Percentiles rank a stretch among this genome's conserved stretches.
phyloP scores from a whole-genome alignment of 2,797 vertebrate species.

The Melanotaenia parkinsoni region DNA sequence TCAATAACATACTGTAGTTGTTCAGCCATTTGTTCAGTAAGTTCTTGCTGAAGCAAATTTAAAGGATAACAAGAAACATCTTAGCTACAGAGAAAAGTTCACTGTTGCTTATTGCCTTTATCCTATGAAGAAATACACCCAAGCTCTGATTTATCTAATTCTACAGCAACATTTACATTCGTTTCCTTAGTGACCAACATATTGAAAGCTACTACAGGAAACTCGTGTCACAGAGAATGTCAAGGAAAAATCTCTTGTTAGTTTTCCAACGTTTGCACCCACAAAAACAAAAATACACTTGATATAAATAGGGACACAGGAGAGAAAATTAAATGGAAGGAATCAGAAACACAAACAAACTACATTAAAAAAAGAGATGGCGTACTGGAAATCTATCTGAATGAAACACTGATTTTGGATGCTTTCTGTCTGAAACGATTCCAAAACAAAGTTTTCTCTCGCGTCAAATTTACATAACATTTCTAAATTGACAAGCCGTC shows the following conservation, averaged over 20 bases:
- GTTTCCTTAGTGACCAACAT: neutral
- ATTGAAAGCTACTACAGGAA: neutral
- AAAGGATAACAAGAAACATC: neutral
- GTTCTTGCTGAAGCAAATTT: neutral
- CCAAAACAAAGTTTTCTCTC: constrained; percentile 55
- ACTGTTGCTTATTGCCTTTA: neutral
- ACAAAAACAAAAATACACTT: constrained; percentile 27
- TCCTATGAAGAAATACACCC: neutral
- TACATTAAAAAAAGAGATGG: neutral
- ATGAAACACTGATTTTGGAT: constrained; percentile 52
- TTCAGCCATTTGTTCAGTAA: neutral
- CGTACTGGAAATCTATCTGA: constrained; percentile 40
- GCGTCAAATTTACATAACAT: constrained; percentile 56
- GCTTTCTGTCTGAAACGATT: constrained; percentile 41
- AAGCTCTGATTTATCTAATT: neutral
- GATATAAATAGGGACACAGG: constrained; percentile 8
- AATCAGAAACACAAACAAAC: constrained; percentile 57
- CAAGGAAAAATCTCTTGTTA: constrained; percentile 6
- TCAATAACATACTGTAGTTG: neutral
- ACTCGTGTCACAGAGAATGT: neutral
- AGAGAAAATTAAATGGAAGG: constrained; percentile 38
- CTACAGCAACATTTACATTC: neutral
- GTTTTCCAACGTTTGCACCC: constrained; percentile 21
- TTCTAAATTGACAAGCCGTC: constrained; percentile 49
- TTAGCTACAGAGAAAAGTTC: neutral